Evolutionary conservation across 2,797 vertebrate species (phyloP), one percentile per base, ranked within the genome.

Genomic region (Acomys russatus): DNA sequence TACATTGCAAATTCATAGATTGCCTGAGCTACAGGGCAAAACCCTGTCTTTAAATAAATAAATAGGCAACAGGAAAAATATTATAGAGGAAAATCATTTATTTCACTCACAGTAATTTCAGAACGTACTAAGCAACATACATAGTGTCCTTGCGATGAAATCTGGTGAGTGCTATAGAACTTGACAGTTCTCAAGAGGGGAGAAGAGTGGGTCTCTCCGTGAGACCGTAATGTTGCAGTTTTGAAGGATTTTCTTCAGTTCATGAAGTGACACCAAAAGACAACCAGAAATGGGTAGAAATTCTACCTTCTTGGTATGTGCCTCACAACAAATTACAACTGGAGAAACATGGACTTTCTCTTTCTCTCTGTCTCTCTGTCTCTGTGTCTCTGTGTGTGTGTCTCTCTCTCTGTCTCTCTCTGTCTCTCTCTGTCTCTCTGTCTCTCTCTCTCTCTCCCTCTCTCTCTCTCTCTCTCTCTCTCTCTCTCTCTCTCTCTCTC

Each of bases 231-330:
- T 11, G 6, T 15, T 23, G 88, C 3, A 22, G 30, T 89, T 94
- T 94, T 51, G n/a, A 90, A 71, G 61, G 20, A n/a, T 35, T 88
- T 73, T 73, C 64, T 18, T 59, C 61, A 22, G 20, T 85, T 77
- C 18, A 23, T 22, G 38, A 80, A 94, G 3, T 87, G 84, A 86
- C 38, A 56, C 64, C 56, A 74, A 23, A 66, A 64, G 61, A 86
- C 56, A 95, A 30, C 14, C 78, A 51, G 35, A 93, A 96, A 61
- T 66, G 56, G 66, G 76, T 76, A 90, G 80, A 14, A 82, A 66
- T 85, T 92, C 30, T 90, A 33, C 12, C 20, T 54, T 79, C 44
- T 88, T 91, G n/a, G 77, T 59, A 70, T 68, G 4, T 5, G 2
- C 63, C n/a, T 94, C 61, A 30, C 61, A 70, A 96, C 28, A 77